Base-by-base conservation (phyloP, 2,888 invertebrate genomes). In the Pandemis corylana region DNA sequence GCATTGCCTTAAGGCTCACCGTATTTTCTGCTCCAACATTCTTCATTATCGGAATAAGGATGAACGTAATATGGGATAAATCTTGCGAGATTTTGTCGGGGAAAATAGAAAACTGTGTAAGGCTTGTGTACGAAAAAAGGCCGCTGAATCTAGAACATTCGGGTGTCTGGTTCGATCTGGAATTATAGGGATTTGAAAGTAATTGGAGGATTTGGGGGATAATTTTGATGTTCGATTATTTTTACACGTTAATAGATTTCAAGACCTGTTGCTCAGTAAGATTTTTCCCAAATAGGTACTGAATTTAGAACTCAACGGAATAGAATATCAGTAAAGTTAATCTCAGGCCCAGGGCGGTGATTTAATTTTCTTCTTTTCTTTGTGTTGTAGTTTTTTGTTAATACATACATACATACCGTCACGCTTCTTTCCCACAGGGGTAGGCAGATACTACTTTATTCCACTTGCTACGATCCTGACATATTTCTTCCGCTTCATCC, bases 31-130 rank as follows among this genome's bases (percentile, higher is more conserved):
- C 13, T 2, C n/a, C 56, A 65, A 65, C 68, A 62, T 63, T 44
- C 61, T 53, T 53, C n/a, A 68, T 68, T 36, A 72, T 68, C 15
- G 44, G 56, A 68, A 68, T 41, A 46, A 53, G 44, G 67, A 44
- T 46, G 51, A 68, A 68, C 56, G 68, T 64, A 72, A 72, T 72
- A 72, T 63, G 46, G 56, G 41, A 56, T 68, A 72, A 72, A 72
- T 72, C 72, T 68, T 68, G 5, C 36, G 15, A 67, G 66, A n/a
- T 68, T 41, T 15, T 13, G 20, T 7, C 3, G 46, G 46, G 41
- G 36, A 62, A 63, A 64, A 56, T 63, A 68, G 36, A 42, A 67
- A 44, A 68, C n/a, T 51, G 49, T 1, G 10, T 49, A 5, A 41
- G 28, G 15, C 36, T 13, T 44, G 15, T 41, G 67, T 12, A 46